Evolutionary conservation across 2,113 vertebrate species (phyloP), one percentile per base, ranked within the genome.

Genomic region (Dicaeum eximium): DNA sequence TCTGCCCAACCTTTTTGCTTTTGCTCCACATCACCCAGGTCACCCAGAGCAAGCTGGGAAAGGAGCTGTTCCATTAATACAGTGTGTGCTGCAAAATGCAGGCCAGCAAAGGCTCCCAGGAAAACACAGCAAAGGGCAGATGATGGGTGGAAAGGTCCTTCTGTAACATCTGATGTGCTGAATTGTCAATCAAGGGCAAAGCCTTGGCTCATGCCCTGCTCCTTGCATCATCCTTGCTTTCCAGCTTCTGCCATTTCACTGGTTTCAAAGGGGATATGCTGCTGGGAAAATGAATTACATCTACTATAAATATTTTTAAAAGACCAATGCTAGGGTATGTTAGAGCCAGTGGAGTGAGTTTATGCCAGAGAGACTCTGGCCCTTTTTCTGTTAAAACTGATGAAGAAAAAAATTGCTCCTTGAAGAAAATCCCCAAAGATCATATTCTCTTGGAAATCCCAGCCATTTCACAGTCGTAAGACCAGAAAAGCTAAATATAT

Each of bases 251-350:
- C 71, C 72, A 56, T 90, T 94, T 93, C 65, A 53, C 61, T 74
- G 81, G 57, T 66, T 90, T 66, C 85, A 86, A 67, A 92, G 82
- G 71, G 85, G 94, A 71, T 90, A 88, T 38, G 25, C 23, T 96
- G 69, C 85, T 90, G 69, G 83, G 77, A 94, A 96, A 95, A 91
- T 48, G 25, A 86, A 74, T 86, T 58, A 48, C 48, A 86, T 67
- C 28, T 60, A 70, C 62, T 50, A 19, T 33, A 94, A 96, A 93
- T 74, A 80, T 80, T 96, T 97, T 96, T 71, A 80, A 83, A 95
- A 85, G 82, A 71, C 40, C 48, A 67, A 80, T 53, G 17, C 64
- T 80, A 50, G 44, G 28, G 22, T 31, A 81, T 0, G 0, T 80
- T 60, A 80, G 79, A 94, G 72, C 23, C 35, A 4, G n/a, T 47